phyloP scores from a whole-genome alignment of 2,113 vertebrate species.

The Heterotis niloticus region DNA sequence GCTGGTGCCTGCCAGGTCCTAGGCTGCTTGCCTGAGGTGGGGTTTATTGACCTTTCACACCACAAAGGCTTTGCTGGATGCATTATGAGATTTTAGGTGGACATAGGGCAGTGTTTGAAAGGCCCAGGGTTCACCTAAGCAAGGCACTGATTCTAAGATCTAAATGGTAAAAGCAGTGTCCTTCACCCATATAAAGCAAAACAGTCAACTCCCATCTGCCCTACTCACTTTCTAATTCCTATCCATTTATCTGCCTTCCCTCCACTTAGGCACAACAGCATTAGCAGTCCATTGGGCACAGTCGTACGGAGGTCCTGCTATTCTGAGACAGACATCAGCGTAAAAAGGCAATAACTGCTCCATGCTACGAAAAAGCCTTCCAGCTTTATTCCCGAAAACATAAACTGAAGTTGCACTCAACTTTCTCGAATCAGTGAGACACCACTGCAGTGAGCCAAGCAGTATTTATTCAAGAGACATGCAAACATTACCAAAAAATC shows the following conservation, averaged over 20 bases:
- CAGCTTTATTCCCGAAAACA: conserved; percentile 9
- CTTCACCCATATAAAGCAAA: background rate
- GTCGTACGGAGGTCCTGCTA: background rate
- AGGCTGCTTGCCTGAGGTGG: background rate
- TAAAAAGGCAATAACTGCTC: background rate
- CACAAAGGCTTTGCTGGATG: conserved; percentile 1
- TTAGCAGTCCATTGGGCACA: background rate
- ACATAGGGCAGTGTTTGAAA: background rate
- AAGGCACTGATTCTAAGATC: background rate
- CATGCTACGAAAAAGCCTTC: background rate
- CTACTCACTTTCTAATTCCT: background rate
- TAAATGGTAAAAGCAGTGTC: background rate
- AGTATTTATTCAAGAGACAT: background rate
- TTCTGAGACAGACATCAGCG: background rate
- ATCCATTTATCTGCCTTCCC: background rate
- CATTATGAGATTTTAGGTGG: conserved; percentile 1
- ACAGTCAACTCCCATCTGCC: background rate
- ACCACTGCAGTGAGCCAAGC: background rate
- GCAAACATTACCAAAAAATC: background rate
- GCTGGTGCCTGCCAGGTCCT: background rate
- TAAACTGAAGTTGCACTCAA: background rate
- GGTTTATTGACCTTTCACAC: background rate
- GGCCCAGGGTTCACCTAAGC: background rate
- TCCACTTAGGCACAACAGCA: background rate
- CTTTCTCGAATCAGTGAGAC: conserved; percentile 20